A percentile compares a stretch with the other conserved stretches of the same genome.
Evolutionary conservation across 2,888 invertebrate species (phyloP).

Genomic region (Drosophila koepferae): DNA sequence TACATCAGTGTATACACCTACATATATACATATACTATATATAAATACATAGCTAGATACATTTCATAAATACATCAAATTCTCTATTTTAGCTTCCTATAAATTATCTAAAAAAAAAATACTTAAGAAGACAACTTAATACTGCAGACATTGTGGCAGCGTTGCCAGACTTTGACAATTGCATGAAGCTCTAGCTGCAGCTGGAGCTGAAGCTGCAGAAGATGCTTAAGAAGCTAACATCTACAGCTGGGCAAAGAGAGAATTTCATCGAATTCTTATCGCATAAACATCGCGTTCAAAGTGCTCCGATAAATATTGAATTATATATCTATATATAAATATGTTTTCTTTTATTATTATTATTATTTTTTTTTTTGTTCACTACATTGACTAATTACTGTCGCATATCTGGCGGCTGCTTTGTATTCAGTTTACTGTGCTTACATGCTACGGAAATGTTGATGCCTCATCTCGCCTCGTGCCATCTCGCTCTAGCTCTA

Average conservation of each 20-base stretch:
- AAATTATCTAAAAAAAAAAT: neutral
- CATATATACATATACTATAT: neutral
- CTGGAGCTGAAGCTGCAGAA: conserved; percentile 6
- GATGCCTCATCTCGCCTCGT: neutral
- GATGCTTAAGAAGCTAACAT: conserved; percentile 33
- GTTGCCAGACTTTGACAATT: conserved; percentile 1
- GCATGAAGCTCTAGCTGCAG: neutral
- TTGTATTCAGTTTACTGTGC: conserved; percentile 40
- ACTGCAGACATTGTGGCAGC: neutral
- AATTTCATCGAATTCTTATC: conserved; percentile 18
- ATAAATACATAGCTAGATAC: neutral
- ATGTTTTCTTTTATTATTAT: neutral
- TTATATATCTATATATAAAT: neutral
- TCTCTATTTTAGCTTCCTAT: neutral
- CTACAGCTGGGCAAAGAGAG: conserved; percentile 25
- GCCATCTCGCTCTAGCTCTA: neutral
- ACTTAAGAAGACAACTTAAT: conserved; percentile 2
- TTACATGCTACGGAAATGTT: conserved; percentile 67
- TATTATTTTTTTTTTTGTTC: neutral
- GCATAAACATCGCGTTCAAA: conserved; percentile 25
- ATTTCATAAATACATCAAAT: neutral
- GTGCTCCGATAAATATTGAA: conserved; percentile 30
- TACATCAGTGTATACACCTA: neutral
- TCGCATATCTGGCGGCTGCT: conserved; percentile 22
- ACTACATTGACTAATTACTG: conserved; percentile 57